phyloP scores from a whole-genome alignment of 2,113 vertebrate species.

The Coptodon bakossiorum region DNA sequence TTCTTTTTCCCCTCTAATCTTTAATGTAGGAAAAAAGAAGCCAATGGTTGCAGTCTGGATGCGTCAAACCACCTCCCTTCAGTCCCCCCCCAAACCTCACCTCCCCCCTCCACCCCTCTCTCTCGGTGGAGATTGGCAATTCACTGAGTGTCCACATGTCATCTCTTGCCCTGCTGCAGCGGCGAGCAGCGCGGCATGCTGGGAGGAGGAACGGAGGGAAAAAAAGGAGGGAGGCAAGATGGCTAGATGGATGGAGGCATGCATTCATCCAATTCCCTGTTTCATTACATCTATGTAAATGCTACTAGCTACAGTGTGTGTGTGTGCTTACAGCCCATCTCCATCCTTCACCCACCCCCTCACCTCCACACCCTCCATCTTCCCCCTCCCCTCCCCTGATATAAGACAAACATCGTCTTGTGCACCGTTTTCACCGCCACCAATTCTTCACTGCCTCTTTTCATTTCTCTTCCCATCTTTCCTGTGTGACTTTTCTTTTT shows the following conservation, averaged over 20 bases:
- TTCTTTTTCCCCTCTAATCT: conserved; percentile 60
- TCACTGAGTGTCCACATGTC: conserved; percentile 69
- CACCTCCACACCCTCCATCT: neutral
- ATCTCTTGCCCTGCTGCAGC: conserved; percentile 59
- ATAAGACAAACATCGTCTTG: conserved; percentile 2
- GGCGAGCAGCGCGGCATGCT: conserved; percentile 36
- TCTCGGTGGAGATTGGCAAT: conserved; percentile 59
- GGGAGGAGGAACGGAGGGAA: neutral
- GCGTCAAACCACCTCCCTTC: conserved; percentile 60
- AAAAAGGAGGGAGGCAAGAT: neutral
- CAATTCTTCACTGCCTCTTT: conserved; percentile 22
- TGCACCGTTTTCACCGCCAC: neutral
- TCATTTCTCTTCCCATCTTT: neutral
- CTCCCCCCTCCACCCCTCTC: neutral
- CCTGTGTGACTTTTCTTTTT: neutral
- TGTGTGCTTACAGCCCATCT: neutral
- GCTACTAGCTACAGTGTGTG: neutral
- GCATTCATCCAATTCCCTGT: conserved; percentile 25
- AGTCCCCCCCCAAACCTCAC: neutral
- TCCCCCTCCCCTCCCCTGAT: neutral
- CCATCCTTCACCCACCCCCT: neutral
- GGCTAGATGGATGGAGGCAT: conserved; percentile 30
- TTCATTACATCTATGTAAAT: conserved; percentile 52
- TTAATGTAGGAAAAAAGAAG: conserved; percentile 66
- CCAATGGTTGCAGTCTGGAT: conserved; percentile 71